Percentiles rank a stretch among this genome's conserved stretches.
Conservation (phyloP, 2,888 invertebrate genomes). For the Synanthedon formicaeformis region DNA sequence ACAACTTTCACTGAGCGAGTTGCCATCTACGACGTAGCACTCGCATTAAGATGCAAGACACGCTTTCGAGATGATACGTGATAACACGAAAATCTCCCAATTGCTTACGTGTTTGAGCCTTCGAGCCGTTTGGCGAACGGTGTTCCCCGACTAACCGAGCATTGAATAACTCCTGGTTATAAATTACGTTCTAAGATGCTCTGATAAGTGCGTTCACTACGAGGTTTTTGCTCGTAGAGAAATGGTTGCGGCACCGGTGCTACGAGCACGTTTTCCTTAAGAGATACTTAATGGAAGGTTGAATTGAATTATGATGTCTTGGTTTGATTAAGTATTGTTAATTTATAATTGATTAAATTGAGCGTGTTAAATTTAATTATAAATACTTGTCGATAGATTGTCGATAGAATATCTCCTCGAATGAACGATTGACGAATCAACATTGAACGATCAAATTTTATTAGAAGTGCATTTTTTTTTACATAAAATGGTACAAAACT, state of each 20-base stretch:
- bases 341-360: not conserved
- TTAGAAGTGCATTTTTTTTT: no score
- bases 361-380: not conserved
- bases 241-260: not conserved
- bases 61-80: slow-evolving; percentile 67
- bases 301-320: slow-evolving; percentile 49
- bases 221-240: slow-evolving; percentile 39
- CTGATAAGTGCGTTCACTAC: slow-evolving; percentile 56
- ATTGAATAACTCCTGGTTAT: slow-evolving; percentile 61
- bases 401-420: no score
- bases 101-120: slow-evolving; percentile 65
- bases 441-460: no score
- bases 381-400: not conserved
- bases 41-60: slow-evolving; percentile 41
- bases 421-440: no score
- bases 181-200: slow-evolving; percentile 58
- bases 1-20: slow-evolving; percentile 39
- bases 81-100: slow-evolving; percentile 70
- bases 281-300: slow-evolving; percentile 41
- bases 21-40: not conserved
- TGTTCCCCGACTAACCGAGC: slow-evolving; percentile 45
- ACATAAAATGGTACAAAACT: no score
- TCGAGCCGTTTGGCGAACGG: slow-evolving; percentile 15
- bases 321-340: not conserved
- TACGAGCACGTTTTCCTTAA: not conserved